Base-by-base conservation (phyloP, 2,113 vertebrate genomes). In the Pseudorasbora parva region DNA sequence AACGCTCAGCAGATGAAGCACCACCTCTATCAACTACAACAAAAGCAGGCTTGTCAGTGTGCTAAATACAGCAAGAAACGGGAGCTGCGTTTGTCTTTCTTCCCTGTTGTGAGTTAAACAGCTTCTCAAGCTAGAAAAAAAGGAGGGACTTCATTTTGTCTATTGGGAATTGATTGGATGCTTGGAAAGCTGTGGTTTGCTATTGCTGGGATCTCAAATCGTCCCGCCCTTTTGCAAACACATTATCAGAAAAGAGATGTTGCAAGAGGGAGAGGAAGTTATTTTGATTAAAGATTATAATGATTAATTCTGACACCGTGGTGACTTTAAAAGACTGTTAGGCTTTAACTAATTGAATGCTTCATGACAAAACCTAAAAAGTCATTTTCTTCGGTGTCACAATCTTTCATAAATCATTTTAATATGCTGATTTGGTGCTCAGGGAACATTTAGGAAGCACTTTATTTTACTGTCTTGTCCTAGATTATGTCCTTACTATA, bases 1-100 rank as follows among this genome's bases (percentile, higher is more conserved):
- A 47, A 47, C 15, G 69, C 6, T 72, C 41, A 23, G 68, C 37
- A 72, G 68, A 45, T 72, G 41, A 72, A 45, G 69, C 69, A 54
- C 51, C 51, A 21, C 51, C 43, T 72, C 11, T 0, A n/a, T 41
- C 17, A 69, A 25, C 21, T 47, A 47, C 12, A 25, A 25, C n/a
- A 25, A 72, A 72, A 14, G 68, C 12, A 25, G 11, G 68, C 47
- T 45, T 25, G 41, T 25, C 41, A 25, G 68, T 69, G 64, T 21
- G 33, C 41, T 68, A 5, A 68, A 5, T 30, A 19, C 51, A 0
- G 17, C 6, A 54, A 19, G 51, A 54, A 19, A 54, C 8, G 17
- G 17, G 7, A 54, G 6, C 8, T 54, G 17, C 51, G 6, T 19
- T 54, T 8, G 51, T 19, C 51, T 54, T 54, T 54, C 17, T 54